Conservation (phyloP, 2,888 invertebrate genomes). For the Nomada fabriciana region DNA sequence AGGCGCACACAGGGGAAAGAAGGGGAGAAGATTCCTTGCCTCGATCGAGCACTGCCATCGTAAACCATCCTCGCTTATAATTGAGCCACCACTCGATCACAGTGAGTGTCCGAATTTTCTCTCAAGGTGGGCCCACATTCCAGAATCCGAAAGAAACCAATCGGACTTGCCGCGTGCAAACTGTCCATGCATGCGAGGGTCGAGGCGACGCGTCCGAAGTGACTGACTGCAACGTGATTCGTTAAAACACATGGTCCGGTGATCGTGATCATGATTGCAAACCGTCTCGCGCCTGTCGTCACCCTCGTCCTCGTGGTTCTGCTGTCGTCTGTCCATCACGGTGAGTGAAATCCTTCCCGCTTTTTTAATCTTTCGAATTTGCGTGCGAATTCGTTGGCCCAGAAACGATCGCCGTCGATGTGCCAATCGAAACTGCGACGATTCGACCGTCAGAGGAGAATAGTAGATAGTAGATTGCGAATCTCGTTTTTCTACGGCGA, state of each 20-base stretch:
- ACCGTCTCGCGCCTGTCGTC: slow-evolving; percentile 72
- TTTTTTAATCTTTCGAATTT: not conserved
- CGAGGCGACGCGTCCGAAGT: slow-evolving; percentile 58
- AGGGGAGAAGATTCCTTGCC: not conserved
- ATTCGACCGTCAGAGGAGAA: not conserved
- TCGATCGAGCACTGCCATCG: slow-evolving; percentile 50
- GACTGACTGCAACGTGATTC: slow-evolving; percentile 59
- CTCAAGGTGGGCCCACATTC: not conserved
- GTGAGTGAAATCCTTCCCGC: slow-evolving; percentile 69
- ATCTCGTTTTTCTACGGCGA: not conserved
- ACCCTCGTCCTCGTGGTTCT: slow-evolving; percentile 74
- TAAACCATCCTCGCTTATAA: not conserved
- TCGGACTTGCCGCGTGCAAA: slow-evolving; percentile 29
- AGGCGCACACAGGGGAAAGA: not conserved
- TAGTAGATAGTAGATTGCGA: not conserved
- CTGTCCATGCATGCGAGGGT: slow-evolving; percentile 54
- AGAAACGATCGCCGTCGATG: not conserved
- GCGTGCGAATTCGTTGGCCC: not conserved
- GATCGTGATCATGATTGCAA: slow-evolving; percentile 76
- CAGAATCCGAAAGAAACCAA: slow-evolving; percentile 5
- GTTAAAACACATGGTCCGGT: slow-evolving; percentile 77
- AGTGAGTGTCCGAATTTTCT: not conserved
- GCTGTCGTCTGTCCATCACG: slow-evolving; percentile 72
- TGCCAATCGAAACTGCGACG: not conserved
- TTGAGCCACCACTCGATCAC: not conserved